Evolutionary conservation across 2,888 invertebrate genomes (phyloP).

Genomic region (Drosophila anomalipes): DNA sequence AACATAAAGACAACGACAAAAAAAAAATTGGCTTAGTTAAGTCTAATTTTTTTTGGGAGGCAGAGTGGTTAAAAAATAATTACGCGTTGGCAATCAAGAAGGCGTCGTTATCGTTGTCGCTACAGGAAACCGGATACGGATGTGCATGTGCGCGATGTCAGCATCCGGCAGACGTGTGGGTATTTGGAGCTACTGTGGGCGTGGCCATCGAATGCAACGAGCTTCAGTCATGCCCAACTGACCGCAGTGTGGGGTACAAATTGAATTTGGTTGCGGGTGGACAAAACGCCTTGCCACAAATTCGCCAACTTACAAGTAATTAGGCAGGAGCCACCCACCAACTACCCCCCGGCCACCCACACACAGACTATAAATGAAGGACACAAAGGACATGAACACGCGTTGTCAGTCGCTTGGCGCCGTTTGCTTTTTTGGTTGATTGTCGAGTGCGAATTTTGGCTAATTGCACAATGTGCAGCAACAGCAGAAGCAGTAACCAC

Average conservation of each 20-base stretch:
- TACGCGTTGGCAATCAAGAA: constrained; percentile 77
- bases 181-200: neutral
- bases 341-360: no score
- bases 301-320: constrained; percentile 83
- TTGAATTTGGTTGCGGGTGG: constrained; percentile 78
- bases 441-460: constrained; percentile 68
- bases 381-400: constrained; percentile 63
- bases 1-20: constrained; percentile 9
- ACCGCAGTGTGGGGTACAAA: constrained; percentile 62
- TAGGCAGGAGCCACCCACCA: constrained; percentile 63
- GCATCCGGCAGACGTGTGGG: constrained; percentile 57
- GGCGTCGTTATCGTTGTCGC: constrained; percentile 66
- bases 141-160: constrained; percentile 75
- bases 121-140: constrained; percentile 74
- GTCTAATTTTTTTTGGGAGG: constrained; percentile 77
- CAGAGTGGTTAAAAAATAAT: constrained; percentile 80
- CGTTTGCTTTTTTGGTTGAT: constrained; percentile 40
- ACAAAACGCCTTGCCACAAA: constrained; percentile 77
- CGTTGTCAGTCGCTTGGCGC: constrained; percentile 63
- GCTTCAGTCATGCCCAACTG: constrained; percentile 27
- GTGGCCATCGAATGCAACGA: constrained; percentile 19
- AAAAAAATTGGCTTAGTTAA: constrained; percentile 69
- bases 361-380: constrained; percentile 8
- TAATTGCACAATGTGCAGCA: constrained; percentile 74
- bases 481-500: constrained; percentile 26